Conservation (phyloP, 2,888 invertebrate species). For the Silvanus unidentatus region DNA sequence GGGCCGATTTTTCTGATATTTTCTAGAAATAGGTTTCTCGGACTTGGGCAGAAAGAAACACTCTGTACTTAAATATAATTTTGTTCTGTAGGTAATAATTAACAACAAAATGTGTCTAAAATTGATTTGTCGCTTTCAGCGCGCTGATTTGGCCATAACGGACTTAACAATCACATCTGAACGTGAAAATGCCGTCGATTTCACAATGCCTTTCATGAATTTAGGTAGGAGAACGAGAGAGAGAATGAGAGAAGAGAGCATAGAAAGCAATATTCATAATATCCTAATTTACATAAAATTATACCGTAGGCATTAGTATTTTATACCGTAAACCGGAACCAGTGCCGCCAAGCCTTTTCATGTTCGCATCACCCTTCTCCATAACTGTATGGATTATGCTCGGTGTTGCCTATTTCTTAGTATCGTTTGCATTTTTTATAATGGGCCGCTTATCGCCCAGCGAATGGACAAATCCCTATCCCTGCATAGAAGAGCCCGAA, state of each 20-base stretch:
- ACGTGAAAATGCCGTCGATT: constrained; percentile 84
- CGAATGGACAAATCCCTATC: constrained; percentile 86
- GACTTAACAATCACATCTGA: constrained; percentile 86
- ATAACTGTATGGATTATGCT: constrained; percentile 75
- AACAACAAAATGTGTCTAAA: no score
- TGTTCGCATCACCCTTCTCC: constrained; percentile 88
- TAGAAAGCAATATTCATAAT: constrained; percentile 1
- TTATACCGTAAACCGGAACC: constrained; percentile 81
- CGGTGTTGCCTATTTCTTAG: constrained; percentile 71
- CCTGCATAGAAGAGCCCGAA: constrained; percentile 77
- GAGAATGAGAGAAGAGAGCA: no score
- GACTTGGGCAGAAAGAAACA: no score
- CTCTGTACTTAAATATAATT: no score
- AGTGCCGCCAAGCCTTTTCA: constrained; percentile 81
- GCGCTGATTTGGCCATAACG: constrained; percentile 86
- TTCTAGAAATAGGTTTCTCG: no score
- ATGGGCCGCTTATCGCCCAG: constrained; percentile 76
- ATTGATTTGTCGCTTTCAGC: constrained; percentile 50
- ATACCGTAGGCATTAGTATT: constrained; percentile 70
- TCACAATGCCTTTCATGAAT: constrained; percentile 95
- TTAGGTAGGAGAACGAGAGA: no score
- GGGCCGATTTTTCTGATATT: no score
- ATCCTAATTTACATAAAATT: not conserved
- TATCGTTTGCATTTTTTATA: constrained; percentile 72
- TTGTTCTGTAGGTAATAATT: no score